Evolutionary conservation across 2,888 invertebrate genomes (phyloP), one percentile per base, ranked within the genome.

Genomic region (Caenorhabditis macrosperma): DNA sequence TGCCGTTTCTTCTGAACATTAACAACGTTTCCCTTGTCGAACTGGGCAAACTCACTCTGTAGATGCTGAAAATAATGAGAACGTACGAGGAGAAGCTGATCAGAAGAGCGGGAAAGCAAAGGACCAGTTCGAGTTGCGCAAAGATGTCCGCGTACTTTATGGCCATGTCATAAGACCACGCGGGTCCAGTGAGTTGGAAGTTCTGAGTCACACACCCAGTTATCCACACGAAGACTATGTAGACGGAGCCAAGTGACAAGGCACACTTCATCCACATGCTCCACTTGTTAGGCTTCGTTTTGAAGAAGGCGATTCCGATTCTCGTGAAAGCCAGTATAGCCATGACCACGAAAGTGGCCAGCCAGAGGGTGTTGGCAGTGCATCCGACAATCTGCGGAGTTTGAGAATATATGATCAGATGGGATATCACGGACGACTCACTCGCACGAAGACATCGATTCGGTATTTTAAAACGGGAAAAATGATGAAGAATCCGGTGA

Each of bases 91-190:
- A 54, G 28, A 63, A 77, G n/a, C 63, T 69, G n/a, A 77, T 48
- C 6, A 57, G 2, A 12, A 77, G 57, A 3, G 69, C 57, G 1
- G 77, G 77, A 44, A 69, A 77, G 15, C 77, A 77, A 6, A 77
- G 20, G 17, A 57, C 50, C 7, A 68, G 63, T n/a, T 77, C 77
- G 2, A 77, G 48, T 0, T 64, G 38, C 6, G 77, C 68, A 15
- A 74, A 74, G 1, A 74, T 26, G 0, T 26, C 59, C 10, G 74
- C 74, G 9, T 48, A 74, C 22, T 26, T 20, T 2, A 64, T 64
- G 0, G 24, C 26, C 69, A 77, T 57, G 57, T 77, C 77, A 52
- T 77, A 77, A 1, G 68, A 64, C 76, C 76, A 76, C 28, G 20
- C 57, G 17, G 68, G 63, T 2, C 76, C 76, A 6, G 33, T 33